Conservation (phyloP, 2,888 invertebrate species). For the Dorcus parallelipipedus region DNA sequence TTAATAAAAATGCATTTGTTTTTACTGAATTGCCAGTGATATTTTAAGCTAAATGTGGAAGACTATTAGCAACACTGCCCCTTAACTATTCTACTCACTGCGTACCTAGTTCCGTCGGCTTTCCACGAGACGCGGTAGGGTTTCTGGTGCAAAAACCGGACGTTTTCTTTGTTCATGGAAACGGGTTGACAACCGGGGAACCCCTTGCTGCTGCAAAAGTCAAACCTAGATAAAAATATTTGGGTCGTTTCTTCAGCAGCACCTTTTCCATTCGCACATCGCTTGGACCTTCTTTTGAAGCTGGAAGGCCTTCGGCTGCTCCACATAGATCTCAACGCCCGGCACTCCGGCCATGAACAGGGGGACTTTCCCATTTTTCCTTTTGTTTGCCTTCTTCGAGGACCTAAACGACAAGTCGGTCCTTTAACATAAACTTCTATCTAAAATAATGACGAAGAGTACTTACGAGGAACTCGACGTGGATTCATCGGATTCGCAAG, state of each 20-base stretch:
- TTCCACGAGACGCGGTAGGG: constrained; percentile 99
- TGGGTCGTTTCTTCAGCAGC: constrained; percentile 17
- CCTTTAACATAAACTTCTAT: not conserved
- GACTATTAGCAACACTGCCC: no score
- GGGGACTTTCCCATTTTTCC: constrained; percentile 33
- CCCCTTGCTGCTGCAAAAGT: constrained; percentile 52
- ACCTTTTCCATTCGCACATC: constrained; percentile 77
- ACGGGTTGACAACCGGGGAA: constrained; percentile 98
- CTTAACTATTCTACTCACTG: no score
- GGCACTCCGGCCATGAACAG: constrained; percentile 84
- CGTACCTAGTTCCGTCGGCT: constrained; percentile 90
- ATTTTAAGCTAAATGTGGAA: no score
- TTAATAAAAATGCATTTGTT: no score
- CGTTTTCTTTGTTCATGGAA: constrained; percentile 86
- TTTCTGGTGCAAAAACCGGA: constrained; percentile 69
- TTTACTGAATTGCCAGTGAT: no score
- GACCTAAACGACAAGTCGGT: not conserved
- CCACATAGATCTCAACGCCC: constrained; percentile 70
- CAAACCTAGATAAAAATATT: not conserved
- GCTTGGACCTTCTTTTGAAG: constrained; percentile 73
- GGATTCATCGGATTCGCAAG: constrained; percentile 4
- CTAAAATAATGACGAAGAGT: not conserved
- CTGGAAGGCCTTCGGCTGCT: constrained; percentile 53
- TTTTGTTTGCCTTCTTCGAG: constrained; percentile 10
- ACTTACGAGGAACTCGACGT: constrained; percentile 14